These are phyloP conservation scores for Tapera naevia DNA, from an alignment of 2,797 vertebrate species.

Conservation along the genomic window DNA sequence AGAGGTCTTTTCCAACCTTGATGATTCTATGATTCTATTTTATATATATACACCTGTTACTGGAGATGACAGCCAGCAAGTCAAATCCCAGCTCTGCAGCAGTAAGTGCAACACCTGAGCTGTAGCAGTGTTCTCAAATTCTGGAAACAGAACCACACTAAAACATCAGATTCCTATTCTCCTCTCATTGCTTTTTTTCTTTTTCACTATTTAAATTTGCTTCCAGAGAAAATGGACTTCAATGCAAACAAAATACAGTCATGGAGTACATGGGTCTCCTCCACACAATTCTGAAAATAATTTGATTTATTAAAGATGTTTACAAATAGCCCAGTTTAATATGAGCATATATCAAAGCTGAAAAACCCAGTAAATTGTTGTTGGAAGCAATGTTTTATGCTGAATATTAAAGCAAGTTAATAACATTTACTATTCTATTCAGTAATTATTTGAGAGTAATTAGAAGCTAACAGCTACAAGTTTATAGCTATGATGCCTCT, in stretches of 20 bases:
- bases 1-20: no score
- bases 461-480: slow-evolving; percentile 58
- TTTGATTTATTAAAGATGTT: not conserved
- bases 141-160: not conserved
- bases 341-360: not conserved
- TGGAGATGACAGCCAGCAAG: not conserved
- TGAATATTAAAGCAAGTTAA: slow-evolving; percentile 62
- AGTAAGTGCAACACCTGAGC: not conserved
- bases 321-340: not conserved
- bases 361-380: slow-evolving; percentile 48
- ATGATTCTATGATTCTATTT: no score
- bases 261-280: not conserved
- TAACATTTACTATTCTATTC: slow-evolving; percentile 58
- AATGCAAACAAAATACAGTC: not conserved
- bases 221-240: not conserved
- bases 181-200: not conserved
- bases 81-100: not conserved
- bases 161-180: not conserved
- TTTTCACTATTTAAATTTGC: not conserved
- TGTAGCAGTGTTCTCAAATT: not conserved
- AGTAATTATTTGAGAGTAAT: slow-evolving; percentile 68
- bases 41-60: no score
- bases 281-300: not conserved
- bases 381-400: slow-evolving; percentile 52
- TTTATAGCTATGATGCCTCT: slow-evolving; percentile 52